Percentiles rank a stretch among this genome's conserved stretches.
phyloP scores from a whole-genome alignment of 2,113 vertebrate species.

The Hemibagrus wyckioides region DNA sequence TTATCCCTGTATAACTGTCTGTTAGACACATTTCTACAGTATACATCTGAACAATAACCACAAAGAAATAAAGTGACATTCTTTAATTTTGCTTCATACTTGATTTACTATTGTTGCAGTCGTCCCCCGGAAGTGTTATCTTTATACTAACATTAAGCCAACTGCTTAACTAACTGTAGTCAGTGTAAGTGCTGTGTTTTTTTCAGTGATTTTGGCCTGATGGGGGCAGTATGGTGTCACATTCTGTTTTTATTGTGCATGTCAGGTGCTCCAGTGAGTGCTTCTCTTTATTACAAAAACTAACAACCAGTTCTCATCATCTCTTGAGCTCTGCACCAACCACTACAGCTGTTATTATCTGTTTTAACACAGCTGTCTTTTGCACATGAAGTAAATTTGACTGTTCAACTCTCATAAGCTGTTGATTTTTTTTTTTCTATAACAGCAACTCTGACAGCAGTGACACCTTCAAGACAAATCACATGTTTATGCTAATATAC shows the following conservation, averaged over 20 bases:
- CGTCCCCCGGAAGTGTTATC: too few species aligned
- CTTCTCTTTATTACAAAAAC: conserved; percentile 42
- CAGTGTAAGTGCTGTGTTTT: neutral
- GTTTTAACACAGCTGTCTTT: conserved; percentile 1
- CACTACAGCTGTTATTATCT: conserved; percentile 14
- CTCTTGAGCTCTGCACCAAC: neutral
- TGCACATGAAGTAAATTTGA: neutral
- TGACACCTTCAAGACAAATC: neutral
- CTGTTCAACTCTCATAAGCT: neutral
- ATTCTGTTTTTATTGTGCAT: neutral
- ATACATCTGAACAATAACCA: too few species aligned
- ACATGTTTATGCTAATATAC: neutral
- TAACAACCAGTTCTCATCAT: neutral
- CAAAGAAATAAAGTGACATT: too few species aligned
- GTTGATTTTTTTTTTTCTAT: neutral
- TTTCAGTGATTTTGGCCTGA: neutral
- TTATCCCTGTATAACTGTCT: too few species aligned
- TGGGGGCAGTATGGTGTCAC: conserved; percentile 12
- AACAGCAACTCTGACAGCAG: too few species aligned
- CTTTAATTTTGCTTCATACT: too few species aligned
- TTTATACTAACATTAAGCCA: neutral
- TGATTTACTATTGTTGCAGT: too few species aligned
- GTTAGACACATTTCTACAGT: too few species aligned
- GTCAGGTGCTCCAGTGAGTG: neutral
- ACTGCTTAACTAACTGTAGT: neutral